Conservation (phyloP, 2,797 vertebrate species). For the Eulemur albifrons region DNA sequence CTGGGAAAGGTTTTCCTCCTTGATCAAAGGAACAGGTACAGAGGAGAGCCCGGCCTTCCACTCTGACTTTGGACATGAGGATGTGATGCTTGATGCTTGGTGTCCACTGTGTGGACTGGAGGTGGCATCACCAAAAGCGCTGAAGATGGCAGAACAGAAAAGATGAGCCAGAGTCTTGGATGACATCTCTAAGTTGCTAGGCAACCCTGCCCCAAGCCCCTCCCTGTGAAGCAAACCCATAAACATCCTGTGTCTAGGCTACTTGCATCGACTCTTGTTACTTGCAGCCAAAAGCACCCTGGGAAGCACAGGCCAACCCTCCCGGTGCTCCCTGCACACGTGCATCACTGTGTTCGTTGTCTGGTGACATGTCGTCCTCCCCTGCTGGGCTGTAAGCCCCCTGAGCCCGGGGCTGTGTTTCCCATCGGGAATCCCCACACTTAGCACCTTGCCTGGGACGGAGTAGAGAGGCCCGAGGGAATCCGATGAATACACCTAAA, state of each 20-base stretch:
- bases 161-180: neutral
- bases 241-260: neutral
- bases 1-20: neutral
- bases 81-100: neutral
- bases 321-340: accelerated
- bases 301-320: neutral
- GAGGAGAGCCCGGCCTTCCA: neutral
- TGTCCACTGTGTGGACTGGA: neutral
- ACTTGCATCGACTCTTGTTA: neutral
- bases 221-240: neutral
- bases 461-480: neutral
- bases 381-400: neutral
- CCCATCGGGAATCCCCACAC: neutral
- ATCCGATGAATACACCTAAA: neutral
- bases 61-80: neutral
- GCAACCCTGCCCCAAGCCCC: neutral
- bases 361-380: neutral
- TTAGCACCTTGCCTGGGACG: neutral
- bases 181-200: neutral
- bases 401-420: too few species aligned
- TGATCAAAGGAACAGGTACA: neutral
- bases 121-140: neutral
- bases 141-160: neutral
- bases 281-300: neutral
- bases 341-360: neutral